Percentiles rank a stretch among this genome's conserved stretches.
Evolutionary conservation across 1,140 invertebrate species (phyloP).

Genomic region (Chelonus insularis): DNA sequence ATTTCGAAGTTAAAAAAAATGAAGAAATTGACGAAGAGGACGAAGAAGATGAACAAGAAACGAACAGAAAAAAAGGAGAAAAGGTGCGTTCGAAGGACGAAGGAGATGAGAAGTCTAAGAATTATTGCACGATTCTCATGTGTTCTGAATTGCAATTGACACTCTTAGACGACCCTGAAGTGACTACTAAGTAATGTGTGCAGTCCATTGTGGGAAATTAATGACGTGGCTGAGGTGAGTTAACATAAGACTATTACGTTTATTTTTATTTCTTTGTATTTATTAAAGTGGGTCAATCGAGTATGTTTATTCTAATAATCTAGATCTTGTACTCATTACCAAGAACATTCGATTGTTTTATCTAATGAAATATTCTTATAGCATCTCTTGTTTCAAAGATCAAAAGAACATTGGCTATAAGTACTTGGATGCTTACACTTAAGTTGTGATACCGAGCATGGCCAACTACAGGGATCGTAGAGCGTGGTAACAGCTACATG

Average conservation of each 20-base stretch:
- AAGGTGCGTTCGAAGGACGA: background rate
- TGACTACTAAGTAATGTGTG: background rate
- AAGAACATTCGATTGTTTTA: no score
- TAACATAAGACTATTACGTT: background rate
- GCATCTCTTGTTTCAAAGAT: no score
- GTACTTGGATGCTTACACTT: slow-evolving; percentile 33
- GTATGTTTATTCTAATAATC: background rate
- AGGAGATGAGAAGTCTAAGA: background rate
- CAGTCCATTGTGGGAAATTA: slow-evolving; percentile 11
- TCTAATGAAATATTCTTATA: no score
- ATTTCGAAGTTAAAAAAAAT: no score
- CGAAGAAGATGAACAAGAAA: background rate
- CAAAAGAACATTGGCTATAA: no score
- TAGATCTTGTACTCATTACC: background rate
- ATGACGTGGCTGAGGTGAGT: slow-evolving; percentile 7
- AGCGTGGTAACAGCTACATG: slow-evolving; percentile 60
- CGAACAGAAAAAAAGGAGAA: background rate
- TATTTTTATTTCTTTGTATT: background rate
- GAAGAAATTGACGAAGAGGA: no score
- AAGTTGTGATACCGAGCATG: slow-evolving; percentile 53
- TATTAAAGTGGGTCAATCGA: background rate
- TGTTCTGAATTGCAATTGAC: background rate
- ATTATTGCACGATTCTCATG: background rate
- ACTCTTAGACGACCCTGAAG: slow-evolving; percentile 13
- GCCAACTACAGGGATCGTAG: slow-evolving; percentile 56